Base-by-base conservation (phyloP, 2,797 vertebrate species). In the Muscicapa striata region DNA sequence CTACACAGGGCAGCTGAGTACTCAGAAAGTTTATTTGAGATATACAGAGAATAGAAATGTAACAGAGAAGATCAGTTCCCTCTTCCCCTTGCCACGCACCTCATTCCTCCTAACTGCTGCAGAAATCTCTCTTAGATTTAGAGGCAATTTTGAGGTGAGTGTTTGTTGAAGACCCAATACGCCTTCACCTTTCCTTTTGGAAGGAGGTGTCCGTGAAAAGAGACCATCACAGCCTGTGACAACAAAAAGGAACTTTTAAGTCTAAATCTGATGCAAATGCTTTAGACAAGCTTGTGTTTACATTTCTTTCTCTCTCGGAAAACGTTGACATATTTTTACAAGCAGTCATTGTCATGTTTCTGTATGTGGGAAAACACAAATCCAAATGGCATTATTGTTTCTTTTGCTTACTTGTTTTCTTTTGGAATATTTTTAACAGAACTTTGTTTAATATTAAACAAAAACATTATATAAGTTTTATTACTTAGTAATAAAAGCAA, bases 401-500 rank as follows among this genome's bases (percentile, higher is more conserved):
- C 7, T 3, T 79, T 87, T 67, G 24, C 49, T 87, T 67, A 43
- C 16, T 63, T 90, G 59, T 62, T 68, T 80, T 64, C 26, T 74
- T 90, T 83, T 63, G 48, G 54, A 79, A 38, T 55, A 59, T 41
- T 69, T 75, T 67, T 51, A 13, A 32, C 9, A 46, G 34, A 75
- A 67, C 32, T 83, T 69, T 76, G 18, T 81, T 90, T 83, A 87
- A 82, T 68, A 66, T 76, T 84, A 77, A 92, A 57, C 40, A 49
- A 63, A 52, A 89, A 83, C 19, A 34, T 72, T 55, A 40, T 77
- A 0, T 18, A 77, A 72, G 22, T 81, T 94, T 78, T 91, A 81
- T 78, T 93, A 78, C 73, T 51, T 62, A 58, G 46, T 85, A 87
- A 77, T 91, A 82, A 89, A 89, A 76, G 74, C 48, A 77, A 89